phyloP scores from a whole-genome alignment of 1,140 invertebrate genomes.

The Eumaeus atala region DNA sequence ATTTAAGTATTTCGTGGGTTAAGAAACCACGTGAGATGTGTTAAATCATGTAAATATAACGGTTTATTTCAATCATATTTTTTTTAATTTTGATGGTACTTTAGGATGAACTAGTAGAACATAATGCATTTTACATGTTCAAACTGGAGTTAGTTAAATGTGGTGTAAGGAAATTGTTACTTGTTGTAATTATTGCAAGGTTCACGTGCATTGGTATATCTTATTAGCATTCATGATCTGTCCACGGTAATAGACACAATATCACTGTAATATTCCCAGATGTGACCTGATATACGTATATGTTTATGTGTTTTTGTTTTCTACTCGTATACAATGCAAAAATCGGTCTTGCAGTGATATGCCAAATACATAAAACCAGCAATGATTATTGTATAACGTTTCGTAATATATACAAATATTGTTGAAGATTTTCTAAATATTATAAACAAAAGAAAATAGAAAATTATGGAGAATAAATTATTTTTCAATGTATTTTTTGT shows the following conservation, averaged over 20 bases:
- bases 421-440: slow-evolving; percentile 72
- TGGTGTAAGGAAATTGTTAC: slow-evolving; percentile 56
- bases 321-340: slow-evolving; percentile 13
- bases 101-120: slow-evolving; percentile 58
- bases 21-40: slow-evolving; percentile 9
- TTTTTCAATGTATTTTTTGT: slow-evolving; percentile 64
- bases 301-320: slow-evolving; percentile 17
- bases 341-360: slow-evolving; percentile 62
- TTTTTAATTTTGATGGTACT: slow-evolving; percentile 67
- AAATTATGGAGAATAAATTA: slow-evolving; percentile 74
- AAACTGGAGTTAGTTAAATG: slow-evolving; percentile 50
- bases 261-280: slow-evolving; percentile 9
- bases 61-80: slow-evolving; percentile 47
- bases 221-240: slow-evolving; percentile 11
- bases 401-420: slow-evolving; percentile 72
- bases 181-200: slow-evolving; percentile 56
- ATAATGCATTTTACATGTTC: slow-evolving; percentile 66
- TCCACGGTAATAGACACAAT: background rate
- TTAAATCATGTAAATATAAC: slow-evolving; percentile 50
- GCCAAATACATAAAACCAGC: slow-evolving; percentile 67
- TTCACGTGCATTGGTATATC: slow-evolving; percentile 42
- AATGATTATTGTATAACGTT: slow-evolving; percentile 67
- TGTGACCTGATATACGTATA: slow-evolving; percentile 12
- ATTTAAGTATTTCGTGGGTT: slow-evolving; percentile 54
- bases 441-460: slow-evolving; percentile 64